Evolutionary conservation across 2,888 invertebrate genomes (phyloP).

Genomic region (Operophtera brumata): DNA sequence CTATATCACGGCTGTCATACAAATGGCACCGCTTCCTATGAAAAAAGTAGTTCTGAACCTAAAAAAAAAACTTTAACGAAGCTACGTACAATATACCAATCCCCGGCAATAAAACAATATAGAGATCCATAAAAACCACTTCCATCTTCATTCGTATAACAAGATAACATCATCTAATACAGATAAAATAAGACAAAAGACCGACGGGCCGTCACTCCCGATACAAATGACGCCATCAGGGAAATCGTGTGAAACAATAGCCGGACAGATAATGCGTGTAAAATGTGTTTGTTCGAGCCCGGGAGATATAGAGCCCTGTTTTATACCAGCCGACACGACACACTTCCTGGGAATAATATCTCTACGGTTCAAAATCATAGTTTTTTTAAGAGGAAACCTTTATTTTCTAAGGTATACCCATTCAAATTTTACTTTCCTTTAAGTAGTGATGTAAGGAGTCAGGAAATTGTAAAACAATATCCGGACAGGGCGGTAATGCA

Average conservation of each 20-base stretch:
- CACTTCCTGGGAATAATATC: not conserved
- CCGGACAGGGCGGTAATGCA: no score
- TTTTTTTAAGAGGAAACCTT: no score
- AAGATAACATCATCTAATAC: conserved; percentile 29
- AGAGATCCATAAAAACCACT: conserved; percentile 15
- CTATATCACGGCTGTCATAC: no score
- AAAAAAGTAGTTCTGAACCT: no score
- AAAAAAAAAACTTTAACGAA: no score
- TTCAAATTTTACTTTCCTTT: no score
- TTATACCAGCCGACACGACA: conserved; percentile 12
- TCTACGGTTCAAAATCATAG: no score
- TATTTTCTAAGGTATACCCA: no score
- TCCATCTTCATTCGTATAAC: conserved; percentile 24
- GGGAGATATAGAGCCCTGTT: conserved; percentile 19
- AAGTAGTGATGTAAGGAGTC: no score
- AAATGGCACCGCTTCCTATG: no score
- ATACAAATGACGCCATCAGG: conserved; percentile 44
- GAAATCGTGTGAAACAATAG: conserved; percentile 58
- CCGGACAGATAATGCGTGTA: conserved; percentile 53
- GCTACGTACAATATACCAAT: not conserved
- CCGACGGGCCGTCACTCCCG: conserved; percentile 42
- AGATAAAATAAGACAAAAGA: conserved; percentile 42
- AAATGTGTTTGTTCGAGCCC: conserved; percentile 42
- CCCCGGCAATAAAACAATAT: conserved; percentile 2
- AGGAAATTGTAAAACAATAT: no score